These are phyloP conservation scores for Hapalemur alaotrensis DNA, from an alignment of 2,797 vertebrate genomes.

Conservation along the genomic window DNA sequence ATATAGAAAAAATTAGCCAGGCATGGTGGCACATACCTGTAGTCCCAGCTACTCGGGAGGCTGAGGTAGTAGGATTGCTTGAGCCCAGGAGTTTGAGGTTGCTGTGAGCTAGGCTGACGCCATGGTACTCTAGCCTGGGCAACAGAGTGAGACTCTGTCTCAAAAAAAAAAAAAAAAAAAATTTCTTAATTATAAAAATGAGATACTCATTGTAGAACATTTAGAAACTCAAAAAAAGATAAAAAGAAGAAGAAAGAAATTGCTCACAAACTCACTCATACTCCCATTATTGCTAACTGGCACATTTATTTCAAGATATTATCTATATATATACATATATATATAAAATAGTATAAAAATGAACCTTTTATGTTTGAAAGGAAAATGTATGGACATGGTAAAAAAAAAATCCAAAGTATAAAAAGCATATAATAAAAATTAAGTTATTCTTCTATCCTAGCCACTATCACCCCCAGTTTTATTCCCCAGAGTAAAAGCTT, in stretches of 20 bases:
- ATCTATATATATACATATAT: not conserved
- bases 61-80: no score
- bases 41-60: no score
- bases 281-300: not conserved
- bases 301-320: not conserved
- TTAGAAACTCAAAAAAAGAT: slow-evolving; percentile 8
- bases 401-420: slow-evolving; percentile 44
- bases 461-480: slow-evolving; percentile 5
- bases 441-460: not conserved
- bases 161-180: no score
- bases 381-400: not conserved
- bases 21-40: no score
- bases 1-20: no score
- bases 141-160: no score
- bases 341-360: not conserved
- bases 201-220: not conserved
- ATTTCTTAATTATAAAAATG: slow-evolving; percentile 30
- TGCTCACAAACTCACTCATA: not conserved
- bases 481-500: slow-evolving; percentile 40
- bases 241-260: not conserved
- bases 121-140: no score
- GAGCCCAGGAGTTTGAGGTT: no score
- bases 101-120: no score
- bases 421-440: slow-evolving; percentile 33
- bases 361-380: slow-evolving; percentile 21